These are phyloP conservation scores for Brachionus rubens DNA, from an alignment of 1,140 invertebrate species.

Conservation along the genomic window DNA sequence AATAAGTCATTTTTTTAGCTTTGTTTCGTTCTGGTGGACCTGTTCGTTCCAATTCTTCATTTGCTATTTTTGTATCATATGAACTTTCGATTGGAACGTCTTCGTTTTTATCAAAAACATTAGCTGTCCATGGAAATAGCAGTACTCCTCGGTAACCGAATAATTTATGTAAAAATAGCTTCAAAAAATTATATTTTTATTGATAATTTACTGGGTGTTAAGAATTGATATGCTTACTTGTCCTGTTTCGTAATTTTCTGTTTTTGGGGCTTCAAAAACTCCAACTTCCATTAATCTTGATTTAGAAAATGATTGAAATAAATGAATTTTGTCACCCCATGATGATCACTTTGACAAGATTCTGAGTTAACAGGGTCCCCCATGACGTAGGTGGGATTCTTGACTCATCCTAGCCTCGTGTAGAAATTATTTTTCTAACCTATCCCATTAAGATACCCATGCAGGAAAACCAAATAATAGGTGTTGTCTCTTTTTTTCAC, in stretches of 20 bases:
- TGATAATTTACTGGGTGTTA: no score
- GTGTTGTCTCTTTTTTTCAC: no score
- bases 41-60: slow-evolving; percentile 47
- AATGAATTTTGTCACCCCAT: no score
- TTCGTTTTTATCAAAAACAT: slow-evolving; percentile 73
- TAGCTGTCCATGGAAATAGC: slow-evolving; percentile 88
- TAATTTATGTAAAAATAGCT: slow-evolving; percentile 83
- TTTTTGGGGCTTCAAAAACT: slow-evolving; percentile 2
- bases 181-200: no score
- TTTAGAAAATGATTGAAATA: not conserved
- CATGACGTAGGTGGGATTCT: no score
- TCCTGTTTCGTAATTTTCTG: slow-evolving; percentile 38
- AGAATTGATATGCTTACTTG: not conserved
- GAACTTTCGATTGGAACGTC: slow-evolving; percentile 9
- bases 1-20: slow-evolving; percentile 65
- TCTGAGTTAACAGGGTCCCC: not conserved
- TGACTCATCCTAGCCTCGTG: no score
- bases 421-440: no score
- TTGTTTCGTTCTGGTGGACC: slow-evolving; percentile 21
- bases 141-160: slow-evolving; percentile 93
- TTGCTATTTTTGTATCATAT: slow-evolving; percentile 45
- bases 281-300: slow-evolving; percentile 42
- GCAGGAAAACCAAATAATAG: no score
- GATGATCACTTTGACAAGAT: no score
- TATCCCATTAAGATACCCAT: no score